phyloP scores from a whole-genome alignment of 2,113 vertebrate genomes.

The Sorex araneus region DNA sequence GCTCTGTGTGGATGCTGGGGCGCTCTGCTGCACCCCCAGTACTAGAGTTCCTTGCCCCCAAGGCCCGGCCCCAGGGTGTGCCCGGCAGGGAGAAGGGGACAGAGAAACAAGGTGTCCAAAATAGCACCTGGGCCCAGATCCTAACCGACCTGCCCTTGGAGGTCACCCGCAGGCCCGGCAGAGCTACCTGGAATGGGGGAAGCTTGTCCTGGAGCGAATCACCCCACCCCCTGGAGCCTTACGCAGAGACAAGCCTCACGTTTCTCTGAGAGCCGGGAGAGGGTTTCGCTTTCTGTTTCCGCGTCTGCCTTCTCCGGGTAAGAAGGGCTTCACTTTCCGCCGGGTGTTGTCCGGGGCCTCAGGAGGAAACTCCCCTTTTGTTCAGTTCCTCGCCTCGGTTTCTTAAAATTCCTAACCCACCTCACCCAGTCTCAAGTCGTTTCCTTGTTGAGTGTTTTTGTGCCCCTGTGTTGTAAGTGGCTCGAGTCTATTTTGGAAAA shows the following conservation, averaged over 20 bases:
- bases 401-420: conserved; percentile 25
- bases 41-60: conserved; percentile 19
- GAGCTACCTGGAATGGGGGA: not conserved
- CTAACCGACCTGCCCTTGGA: not conserved
- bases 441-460: not conserved
- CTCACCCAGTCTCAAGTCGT: not conserved
- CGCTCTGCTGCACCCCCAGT: not conserved
- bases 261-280: not conserved
- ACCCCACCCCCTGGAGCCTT: not conserved
- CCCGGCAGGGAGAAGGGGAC: conserved; percentile 33
- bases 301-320: not conserved
- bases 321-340: not conserved
- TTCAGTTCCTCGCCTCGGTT: not conserved
- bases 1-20: not conserved
- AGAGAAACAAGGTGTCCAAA: conserved; percentile 6
- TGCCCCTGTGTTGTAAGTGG: not conserved
- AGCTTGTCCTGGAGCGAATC: not conserved
- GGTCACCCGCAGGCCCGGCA: not conserved
- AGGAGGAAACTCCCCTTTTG: not conserved
- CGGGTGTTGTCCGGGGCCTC: not conserved
- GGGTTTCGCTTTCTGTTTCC: not conserved
- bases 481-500: conserved; percentile 55
- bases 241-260: not conserved
- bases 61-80: conserved; percentile 37
- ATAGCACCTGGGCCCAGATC: not conserved